A percentile compares a stretch with the other conserved stretches of the same genome.
phyloP scores from a whole-genome alignment of 2,888 invertebrate species.

The Kuschelorhynchus macadamiae region DNA sequence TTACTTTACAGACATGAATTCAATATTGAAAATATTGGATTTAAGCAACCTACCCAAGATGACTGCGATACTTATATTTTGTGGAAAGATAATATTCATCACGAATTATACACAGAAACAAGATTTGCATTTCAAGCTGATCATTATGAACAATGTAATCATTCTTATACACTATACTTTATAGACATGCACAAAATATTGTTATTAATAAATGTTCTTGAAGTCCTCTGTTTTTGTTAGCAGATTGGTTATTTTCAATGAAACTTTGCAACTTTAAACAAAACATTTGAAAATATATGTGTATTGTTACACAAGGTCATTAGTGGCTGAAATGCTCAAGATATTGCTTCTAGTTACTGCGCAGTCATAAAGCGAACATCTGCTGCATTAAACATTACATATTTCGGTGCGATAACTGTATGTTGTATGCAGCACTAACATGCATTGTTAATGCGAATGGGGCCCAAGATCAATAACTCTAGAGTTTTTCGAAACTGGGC shows the following conservation, averaged over 20 bases:
- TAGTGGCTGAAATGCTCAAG: conserved; percentile 4
- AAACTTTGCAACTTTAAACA: conserved; percentile 20
- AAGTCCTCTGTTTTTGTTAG: conserved; percentile 25
- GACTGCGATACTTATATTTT: background rate
- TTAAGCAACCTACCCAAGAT: background rate
- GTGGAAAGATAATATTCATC: background rate
- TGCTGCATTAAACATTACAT: conserved; percentile 6
- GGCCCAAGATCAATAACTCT: conserved; percentile 17
- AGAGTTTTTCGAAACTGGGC: conserved; percentile 21
- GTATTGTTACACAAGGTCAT: conserved; percentile 1
- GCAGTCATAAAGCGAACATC: too few relatives aligned
- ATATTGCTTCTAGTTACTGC: background rate
- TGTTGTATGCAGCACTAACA: background rate
- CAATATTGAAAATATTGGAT: background rate
- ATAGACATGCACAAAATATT: background rate
- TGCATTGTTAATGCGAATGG: conserved; percentile 23
- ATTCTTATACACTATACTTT: background rate
- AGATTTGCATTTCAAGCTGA: background rate
- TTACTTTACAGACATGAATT: background rate
- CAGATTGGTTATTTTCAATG: conserved; percentile 14
- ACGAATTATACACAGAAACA: background rate
- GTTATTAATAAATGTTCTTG: conserved; percentile 4
- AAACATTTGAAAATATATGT: conserved; percentile 2
- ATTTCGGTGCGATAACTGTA: conserved; percentile 27
- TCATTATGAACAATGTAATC: background rate